Percentiles rank a stretch among this genome's conserved stretches.
Conservation (phyloP, 2,113 vertebrate species). For the Isichthys henryi region DNA sequence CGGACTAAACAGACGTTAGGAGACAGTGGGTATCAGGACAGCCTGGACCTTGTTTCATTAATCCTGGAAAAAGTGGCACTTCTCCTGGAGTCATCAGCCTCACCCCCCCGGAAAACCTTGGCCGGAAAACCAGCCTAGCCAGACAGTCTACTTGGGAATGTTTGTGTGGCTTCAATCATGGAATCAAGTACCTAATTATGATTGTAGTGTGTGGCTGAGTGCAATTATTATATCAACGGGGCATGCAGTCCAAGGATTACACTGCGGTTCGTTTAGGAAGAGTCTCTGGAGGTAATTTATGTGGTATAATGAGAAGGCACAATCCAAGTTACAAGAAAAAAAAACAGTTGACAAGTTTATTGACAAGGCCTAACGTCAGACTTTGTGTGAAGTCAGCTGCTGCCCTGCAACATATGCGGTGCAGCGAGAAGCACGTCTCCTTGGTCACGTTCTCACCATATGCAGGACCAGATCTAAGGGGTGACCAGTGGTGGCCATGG, state of each 20-base stretch:
- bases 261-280: background rate
- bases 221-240: background rate
- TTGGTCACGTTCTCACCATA: background rate
- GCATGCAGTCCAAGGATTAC: background rate
- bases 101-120: background rate
- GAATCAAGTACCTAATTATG: background rate
- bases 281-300: background rate
- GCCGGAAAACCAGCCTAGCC: background rate
- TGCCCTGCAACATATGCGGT: background rate
- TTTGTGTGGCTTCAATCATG: background rate
- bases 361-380: conserved; percentile 1
- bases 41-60: background rate
- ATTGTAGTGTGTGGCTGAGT: background rate
- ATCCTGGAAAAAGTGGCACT: background rate
- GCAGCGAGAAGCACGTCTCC: background rate
- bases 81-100: background rate
- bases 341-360: background rate
- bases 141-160: background rate
- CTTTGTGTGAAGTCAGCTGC: background rate
- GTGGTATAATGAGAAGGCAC: background rate
- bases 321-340: background rate
- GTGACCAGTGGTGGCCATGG: background rate
- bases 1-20: background rate
- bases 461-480: background rate
- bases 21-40: background rate